These are phyloP conservation scores for Toxotes jaculatrix DNA, from an alignment of 2,113 vertebrate genomes.

Conservation along the genomic window DNA sequence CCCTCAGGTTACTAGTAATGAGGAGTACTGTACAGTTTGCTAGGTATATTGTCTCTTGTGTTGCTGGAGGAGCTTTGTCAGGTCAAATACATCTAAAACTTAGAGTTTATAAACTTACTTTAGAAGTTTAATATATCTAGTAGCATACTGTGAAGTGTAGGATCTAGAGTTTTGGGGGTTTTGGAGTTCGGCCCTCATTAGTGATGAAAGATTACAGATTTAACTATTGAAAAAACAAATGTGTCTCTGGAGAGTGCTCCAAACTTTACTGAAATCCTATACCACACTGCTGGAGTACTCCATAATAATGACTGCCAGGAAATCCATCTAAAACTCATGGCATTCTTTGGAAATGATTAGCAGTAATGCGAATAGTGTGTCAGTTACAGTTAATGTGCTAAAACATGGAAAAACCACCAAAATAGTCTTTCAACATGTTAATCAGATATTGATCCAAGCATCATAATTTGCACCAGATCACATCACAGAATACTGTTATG, in stretches of 20 bases:
- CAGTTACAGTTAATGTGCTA: neutral
- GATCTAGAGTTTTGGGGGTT: neutral
- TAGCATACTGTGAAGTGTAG: neutral
- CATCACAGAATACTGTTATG: neutral
- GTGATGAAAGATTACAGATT: neutral
- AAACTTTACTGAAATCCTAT: neutral
- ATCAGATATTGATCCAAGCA: constrained; percentile 23
- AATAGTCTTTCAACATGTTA: neutral
- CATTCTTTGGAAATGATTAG: constrained; percentile 10
- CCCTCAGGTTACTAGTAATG: neutral
- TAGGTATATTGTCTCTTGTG: neutral
- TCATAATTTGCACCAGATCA: neutral
- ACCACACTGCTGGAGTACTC: neutral
- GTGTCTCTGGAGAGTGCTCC: too few species aligned
- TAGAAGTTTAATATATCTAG: neutral
- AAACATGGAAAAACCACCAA: neutral
- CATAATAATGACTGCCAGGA: neutral
- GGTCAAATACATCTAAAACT: too few species aligned
- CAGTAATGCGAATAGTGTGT: constrained; percentile 1
- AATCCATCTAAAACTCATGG: neutral
- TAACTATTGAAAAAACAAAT: too few species aligned
- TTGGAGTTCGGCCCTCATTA: neutral
- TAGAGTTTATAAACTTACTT: too few species aligned
- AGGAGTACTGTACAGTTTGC: too few species aligned
- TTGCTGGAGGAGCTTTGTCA: neutral